Evolutionary conservation across 2,888 invertebrate genomes (phyloP).

Genomic region (Leptinotarsa haldemani): DNA sequence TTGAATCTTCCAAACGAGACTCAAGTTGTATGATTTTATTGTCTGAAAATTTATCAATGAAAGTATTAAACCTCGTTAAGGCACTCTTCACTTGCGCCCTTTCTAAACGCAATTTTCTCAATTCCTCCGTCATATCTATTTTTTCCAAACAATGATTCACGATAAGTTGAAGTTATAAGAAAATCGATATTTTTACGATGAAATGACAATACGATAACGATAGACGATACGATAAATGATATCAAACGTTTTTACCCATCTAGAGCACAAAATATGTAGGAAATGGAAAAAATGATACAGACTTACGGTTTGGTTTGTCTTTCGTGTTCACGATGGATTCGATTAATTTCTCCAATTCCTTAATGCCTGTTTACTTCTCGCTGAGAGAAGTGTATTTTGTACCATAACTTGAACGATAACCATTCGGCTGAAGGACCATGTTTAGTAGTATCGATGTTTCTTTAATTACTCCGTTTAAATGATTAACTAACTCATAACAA

Average conservation of each 20-base stretch:
- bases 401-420: background rate
- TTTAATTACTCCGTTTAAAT: too few relatives aligned
- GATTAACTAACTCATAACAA: too few relatives aligned
- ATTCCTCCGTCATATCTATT: background rate
- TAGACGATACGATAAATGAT: background rate
- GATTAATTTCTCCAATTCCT: background rate
- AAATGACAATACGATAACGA: too few relatives aligned
- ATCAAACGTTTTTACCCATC: background rate
- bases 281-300: constrained; percentile 2
- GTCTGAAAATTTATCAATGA: constrained; percentile 11
- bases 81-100: background rate
- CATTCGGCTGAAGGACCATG: constrained; percentile 8
- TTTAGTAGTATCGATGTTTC: too few relatives aligned
- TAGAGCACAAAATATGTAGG: background rate
- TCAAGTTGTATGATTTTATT: background rate
- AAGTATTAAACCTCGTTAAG: constrained; percentile 10
- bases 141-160: background rate
- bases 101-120: background rate
- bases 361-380: background rate
- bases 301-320: background rate
- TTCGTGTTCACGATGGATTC: background rate
- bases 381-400: background rate
- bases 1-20: constrained; percentile 12
- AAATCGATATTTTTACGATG: too few relatives aligned
- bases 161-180: background rate